These are phyloP conservation scores for Glyptemys insculpta DNA, from an alignment of 2,797 vertebrate species.

Conservation along the genomic window DNA sequence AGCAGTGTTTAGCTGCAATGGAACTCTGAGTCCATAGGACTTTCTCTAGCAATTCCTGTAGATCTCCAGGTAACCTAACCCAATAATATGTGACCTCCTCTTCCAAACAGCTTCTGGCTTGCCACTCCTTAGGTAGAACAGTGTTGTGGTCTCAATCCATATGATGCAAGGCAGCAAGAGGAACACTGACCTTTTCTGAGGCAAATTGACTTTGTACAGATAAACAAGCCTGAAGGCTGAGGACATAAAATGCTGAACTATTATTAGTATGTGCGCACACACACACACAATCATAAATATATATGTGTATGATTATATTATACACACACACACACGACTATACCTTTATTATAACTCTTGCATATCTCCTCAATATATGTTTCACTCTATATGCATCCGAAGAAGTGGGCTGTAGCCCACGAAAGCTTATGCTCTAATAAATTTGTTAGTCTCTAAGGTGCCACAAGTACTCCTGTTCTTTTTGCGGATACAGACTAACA, in stretches of 20 bases:
- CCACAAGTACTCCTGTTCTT: too few relatives aligned
- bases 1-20: not conserved
- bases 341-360: not conserved
- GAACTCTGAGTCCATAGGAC: not conserved
- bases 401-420: too few relatives aligned
- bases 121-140: not conserved
- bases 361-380: too few relatives aligned
- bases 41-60: not conserved
- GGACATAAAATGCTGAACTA: slow-evolving; percentile 50
- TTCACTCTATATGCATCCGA: too few relatives aligned
- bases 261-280: not conserved
- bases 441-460: too few relatives aligned
- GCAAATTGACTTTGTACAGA: slow-evolving; percentile 50
- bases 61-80: not conserved
- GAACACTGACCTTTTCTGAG: slow-evolving; percentile 22
- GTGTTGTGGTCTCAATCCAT: not conserved
- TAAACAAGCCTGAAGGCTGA: slow-evolving; percentile 28
- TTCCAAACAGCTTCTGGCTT: not conserved
- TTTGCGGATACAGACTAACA: too few relatives aligned
- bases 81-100: not conserved
- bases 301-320: not conserved
- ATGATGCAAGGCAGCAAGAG: not conserved
- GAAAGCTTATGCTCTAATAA: too few relatives aligned
- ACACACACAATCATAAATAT: not conserved
- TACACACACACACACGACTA: too few relatives aligned